Conservation (phyloP, 1,140 invertebrate species). For the Campoletis sonorensis region DNA sequence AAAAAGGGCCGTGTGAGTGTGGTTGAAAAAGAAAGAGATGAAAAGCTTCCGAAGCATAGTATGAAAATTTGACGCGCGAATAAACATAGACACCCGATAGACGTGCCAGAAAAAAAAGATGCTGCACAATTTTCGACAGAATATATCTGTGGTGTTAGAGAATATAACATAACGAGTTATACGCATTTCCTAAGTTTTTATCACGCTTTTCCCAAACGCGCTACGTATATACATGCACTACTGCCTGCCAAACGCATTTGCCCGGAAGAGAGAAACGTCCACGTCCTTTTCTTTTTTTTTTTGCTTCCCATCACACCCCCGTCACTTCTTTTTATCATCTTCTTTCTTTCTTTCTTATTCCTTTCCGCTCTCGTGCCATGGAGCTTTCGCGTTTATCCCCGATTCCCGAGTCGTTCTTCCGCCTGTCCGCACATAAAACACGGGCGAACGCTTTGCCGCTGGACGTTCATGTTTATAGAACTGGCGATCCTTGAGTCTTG, state of each 20-base stretch:
- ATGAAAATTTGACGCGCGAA: conserved; percentile 7
- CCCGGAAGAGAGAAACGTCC: conserved; percentile 16
- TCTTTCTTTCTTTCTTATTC: not conserved
- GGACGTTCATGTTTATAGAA: conserved; percentile 16
- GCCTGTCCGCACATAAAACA: conserved; percentile 31
- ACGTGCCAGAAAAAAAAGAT: conserved; percentile 1
- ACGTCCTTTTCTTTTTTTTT: not conserved
- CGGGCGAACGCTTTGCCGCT: conserved; percentile 15
- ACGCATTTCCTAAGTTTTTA: too few relatives aligned
- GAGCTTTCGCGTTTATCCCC: conserved; percentile 8
- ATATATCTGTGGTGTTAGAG: too few relatives aligned
- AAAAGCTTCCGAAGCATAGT: not conserved
- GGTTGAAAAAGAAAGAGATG: not conserved
- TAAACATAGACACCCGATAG: not conserved
- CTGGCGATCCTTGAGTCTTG: not conserved
- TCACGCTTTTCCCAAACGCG: too few relatives aligned
- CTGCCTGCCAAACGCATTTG: conserved; percentile 5
- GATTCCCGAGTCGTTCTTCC: conserved; percentile 29
- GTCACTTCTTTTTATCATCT: not conserved
- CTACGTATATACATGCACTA: too few relatives aligned
- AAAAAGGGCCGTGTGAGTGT: not conserved
- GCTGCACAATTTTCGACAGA: not conserved
- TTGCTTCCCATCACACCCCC: not conserved
- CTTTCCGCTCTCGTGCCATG: not conserved
- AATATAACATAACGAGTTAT: too few relatives aligned